Evolutionary conservation across 2,113 vertebrate genomes (phyloP).

Genomic region (Epinephelus fuscoguttatus): DNA sequence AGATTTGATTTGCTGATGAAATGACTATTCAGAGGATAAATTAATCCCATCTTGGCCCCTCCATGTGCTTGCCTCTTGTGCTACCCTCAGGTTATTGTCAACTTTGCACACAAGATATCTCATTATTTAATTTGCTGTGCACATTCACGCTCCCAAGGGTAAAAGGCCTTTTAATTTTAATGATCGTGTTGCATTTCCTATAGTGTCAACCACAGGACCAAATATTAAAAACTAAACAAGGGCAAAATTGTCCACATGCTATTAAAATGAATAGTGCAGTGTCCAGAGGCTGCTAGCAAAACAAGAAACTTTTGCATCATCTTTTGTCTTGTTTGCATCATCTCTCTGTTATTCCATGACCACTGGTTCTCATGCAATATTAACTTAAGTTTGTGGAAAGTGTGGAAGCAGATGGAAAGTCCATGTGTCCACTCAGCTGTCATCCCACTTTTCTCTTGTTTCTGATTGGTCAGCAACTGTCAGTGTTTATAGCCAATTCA

Average conservation of each 20-base stretch:
- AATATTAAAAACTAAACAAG: neutral
- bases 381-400: conserved; percentile 7
- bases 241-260: neutral
- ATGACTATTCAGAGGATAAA: neutral
- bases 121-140: neutral
- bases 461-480: conserved; percentile 4
- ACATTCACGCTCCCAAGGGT: neutral
- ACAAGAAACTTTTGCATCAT: neutral
- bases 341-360: neutral
- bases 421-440: conserved; percentile 45
- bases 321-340: neutral
- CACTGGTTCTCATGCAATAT: neutral
- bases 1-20: neutral
- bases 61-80: conserved; percentile 19
- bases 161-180: neutral
- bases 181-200: neutral
- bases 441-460: conserved; percentile 13
- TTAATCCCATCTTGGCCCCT: neutral
- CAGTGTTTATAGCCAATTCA: neutral
- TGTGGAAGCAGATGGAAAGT: conserved; percentile 37
- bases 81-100: conserved; percentile 5
- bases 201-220: neutral
- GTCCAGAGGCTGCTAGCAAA: no score
- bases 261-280: neutral
- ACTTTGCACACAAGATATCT: neutral